Evolutionary conservation across 2,113 vertebrate species (phyloP), one percentile per base, ranked within the genome.

Genomic region (Strix uralensis): DNA sequence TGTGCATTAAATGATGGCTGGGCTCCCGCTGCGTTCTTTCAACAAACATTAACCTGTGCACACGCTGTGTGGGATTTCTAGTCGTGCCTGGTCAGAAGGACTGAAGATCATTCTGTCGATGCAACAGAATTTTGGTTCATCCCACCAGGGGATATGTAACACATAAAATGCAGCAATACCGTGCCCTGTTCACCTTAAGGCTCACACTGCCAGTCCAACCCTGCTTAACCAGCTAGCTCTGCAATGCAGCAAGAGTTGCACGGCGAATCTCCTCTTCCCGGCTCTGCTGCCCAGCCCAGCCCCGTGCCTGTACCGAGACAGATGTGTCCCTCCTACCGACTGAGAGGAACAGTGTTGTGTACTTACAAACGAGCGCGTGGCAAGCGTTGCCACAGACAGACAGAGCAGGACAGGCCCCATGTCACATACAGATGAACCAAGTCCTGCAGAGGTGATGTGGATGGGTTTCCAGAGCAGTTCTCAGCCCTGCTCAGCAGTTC

Each of bases 221-320:
- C 70, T 57, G 84, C 69, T 67, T 46, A 73, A 47, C 52, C 65
- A 14, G 67, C n/a, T 32, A 81, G 84, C 51, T 70, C 88, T 92
- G 95, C 89, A 91, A 57, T 57, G 80, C 88, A 90, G 83, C 77
- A 90, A 32, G 77, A 57, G 92, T 93, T 63, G 63, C 86, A 89
- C 9, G 5, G 59, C 58, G 93, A 16, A 82, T 85, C 91, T 79
- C 80, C 91, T 79, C 80, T 69, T 66, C 62, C 47, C 66, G 73
- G 71, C 32, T 46, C 51, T 73, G 51, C 82, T 92, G 92, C 86
- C 72, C 85, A 92, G 67, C 32, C 57, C 14, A 57, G 66, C 89
- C 86, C 57, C 8, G 3, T 6, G 29, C 55, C 77, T 47, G 47
- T 12, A 62, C 63, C 66, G n/a, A 55, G 57, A 15, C 38, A 65